Evolutionary conservation across 2,113 vertebrate species (phyloP).

Genomic region (Apaloderma vittatum): DNA sequence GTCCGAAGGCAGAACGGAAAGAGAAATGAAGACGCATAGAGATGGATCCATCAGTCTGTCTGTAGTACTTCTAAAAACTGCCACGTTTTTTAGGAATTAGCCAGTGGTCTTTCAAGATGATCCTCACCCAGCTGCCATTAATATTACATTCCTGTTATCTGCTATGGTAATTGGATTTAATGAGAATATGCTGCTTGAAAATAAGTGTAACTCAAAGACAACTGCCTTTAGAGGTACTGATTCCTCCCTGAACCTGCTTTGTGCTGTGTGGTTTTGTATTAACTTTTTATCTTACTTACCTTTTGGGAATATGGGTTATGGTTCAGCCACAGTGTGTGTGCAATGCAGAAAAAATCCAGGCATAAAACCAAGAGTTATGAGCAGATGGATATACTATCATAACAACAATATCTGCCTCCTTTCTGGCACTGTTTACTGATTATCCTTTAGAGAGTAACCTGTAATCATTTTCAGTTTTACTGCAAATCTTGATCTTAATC

Average conservation of each 20-base stretch:
- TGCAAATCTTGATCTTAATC: background rate
- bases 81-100: background rate
- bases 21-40: background rate
- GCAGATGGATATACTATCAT: background rate
- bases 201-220: background rate
- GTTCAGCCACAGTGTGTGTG: background rate
- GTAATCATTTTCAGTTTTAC: background rate
- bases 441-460: background rate
- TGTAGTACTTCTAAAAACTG: background rate
- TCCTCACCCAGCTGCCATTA: background rate
- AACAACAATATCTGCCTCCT: background rate
- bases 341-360: background rate
- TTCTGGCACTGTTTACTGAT: background rate
- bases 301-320: background rate
- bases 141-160: background rate
- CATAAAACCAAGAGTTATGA: background rate
- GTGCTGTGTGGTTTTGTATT: background rate
- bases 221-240: background rate
- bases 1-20: background rate
- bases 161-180: background rate
- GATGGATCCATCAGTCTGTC: background rate
- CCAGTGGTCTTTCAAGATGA: background rate
- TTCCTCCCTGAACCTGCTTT: background rate
- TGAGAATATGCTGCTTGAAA: background rate
- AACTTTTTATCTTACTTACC: background rate